Evolutionary conservation across 1,140 invertebrate species (phyloP), one percentile per base, ranked within the genome.

Genomic region (Lepidostoma basale): DNA sequence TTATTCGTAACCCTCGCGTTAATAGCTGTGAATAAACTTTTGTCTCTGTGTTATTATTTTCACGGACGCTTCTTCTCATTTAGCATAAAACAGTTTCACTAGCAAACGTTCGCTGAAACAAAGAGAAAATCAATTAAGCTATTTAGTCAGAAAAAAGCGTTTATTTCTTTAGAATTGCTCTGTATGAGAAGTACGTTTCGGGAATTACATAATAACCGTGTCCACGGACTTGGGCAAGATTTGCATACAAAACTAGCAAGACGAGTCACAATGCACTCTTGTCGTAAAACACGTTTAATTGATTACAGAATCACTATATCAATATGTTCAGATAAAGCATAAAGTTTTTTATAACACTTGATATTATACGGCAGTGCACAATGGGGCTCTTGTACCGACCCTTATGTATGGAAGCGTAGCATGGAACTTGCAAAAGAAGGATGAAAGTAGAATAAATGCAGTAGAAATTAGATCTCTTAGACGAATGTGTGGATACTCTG

Each of bases 121-220:
- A 33, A 56, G 18, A 56, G 52, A 56, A 33, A 56, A 56, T 56
- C 52, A 56, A 56, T 56, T 56, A 18, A 30, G 16, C 23, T 33
- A 22, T 56, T 56, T 56, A 18, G 3, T 16, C 52, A 16, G 18
- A 33, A 56, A n/a, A 16, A 33, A 36, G 28, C 14, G 22, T 33
- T 12, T 9, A 33, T 20, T 56, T 36, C 52, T 16, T 33, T 33
- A 54, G 49, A 33, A 56, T 33, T 12, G 26, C 30, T 56, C 30
- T 56, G 30, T 18, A 56, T 56, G 26, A 8, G 6, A 36, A 36
- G n/a, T 36, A 56, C 9, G 49, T 54, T 54, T 30, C 9, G 52
- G 16, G 14, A 22, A 56, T 36, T 36, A 56, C 36, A 20, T 22
- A 20, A 28, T n/a, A 49, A 49, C 16, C 6, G 44, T 47, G 20